Percentiles rank a stretch among this genome's conserved stretches.
These are phyloP conservation scores for Festucalex cinctus DNA, from an alignment of 2,113 vertebrate genomes.

Conservation along the genomic window DNA sequence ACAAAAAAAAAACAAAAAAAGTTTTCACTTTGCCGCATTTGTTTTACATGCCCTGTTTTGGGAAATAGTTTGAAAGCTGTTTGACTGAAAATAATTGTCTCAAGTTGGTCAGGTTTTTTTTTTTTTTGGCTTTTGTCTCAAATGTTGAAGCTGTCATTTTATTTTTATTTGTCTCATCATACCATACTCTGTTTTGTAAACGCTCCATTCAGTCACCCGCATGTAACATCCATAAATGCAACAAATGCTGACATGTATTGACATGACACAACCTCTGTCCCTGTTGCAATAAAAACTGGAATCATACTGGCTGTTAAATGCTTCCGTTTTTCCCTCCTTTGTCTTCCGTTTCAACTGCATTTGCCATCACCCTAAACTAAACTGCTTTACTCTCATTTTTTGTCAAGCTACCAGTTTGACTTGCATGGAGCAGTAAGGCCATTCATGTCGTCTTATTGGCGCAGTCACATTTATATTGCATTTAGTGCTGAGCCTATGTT, in stretches of 20 bases:
- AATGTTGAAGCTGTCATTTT: constrained; percentile 28
- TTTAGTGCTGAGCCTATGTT: constrained; percentile 39
- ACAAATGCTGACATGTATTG: constrained; percentile 26
- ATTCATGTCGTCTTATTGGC: background rate
- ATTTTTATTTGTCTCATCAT: constrained; percentile 46
- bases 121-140: constrained; percentile 1
- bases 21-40: background rate
- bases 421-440: background rate
- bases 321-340: constrained; percentile 18
- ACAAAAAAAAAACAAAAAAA: too few species aligned
- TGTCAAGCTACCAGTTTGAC: constrained; percentile 13
- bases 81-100: constrained; percentile 29
- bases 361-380: background rate
- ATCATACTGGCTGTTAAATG: constrained; percentile 54
- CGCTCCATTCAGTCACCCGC: constrained; percentile 44
- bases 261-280: constrained; percentile 34
- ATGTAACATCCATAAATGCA: constrained; percentile 23
- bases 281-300: constrained; percentile 64
- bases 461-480: background rate
- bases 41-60: constrained; percentile 26
- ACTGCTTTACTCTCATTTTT: constrained; percentile 27
- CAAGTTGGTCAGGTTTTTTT: constrained; percentile 9
- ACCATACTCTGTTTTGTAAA: constrained; percentile 44
- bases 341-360: constrained; percentile 18
- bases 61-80: constrained; percentile 18